A percentile compares a stretch with the other conserved stretches of the same genome.
phyloP scores from a whole-genome alignment of 2,888 invertebrate genomes.

The Flexamia atlantica region DNA sequence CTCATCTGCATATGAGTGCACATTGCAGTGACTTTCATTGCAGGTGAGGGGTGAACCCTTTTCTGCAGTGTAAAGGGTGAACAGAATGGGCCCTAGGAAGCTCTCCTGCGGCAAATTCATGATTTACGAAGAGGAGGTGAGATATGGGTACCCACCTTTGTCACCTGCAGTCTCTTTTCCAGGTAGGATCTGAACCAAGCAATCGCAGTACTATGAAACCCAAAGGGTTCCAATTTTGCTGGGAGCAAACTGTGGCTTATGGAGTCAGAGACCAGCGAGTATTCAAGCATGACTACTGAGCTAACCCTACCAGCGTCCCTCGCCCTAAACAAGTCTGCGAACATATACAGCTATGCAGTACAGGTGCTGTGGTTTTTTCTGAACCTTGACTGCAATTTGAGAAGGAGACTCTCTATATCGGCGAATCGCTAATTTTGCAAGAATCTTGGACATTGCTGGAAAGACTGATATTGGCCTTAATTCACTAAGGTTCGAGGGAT shows the following conservation, averaged over 20 bases:
- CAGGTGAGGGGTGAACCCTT: too few relatives aligned
- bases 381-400: neutral
- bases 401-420: neutral
- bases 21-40: neutral
- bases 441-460: neutral
- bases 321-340: neutral
- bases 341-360: neutral
- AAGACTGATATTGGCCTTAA: constrained; percentile 3
- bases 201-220: neutral
- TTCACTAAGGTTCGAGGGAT: neutral
- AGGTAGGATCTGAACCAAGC: neutral
- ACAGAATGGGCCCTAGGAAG: neutral
- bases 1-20: neutral
- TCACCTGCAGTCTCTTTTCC: neutral
- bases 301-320: neutral
- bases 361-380: neutral
- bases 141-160: neutral
- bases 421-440: neutral
- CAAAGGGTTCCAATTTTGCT: neutral
- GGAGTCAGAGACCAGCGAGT: neutral
- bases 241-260: neutral
- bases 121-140: neutral
- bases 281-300: neutral
- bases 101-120: neutral
- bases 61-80: neutral